Percentiles rank a stretch among this genome's conserved stretches.
Conservation (phyloP, 2,113 vertebrate species). For the Hystrix brachyura region DNA sequence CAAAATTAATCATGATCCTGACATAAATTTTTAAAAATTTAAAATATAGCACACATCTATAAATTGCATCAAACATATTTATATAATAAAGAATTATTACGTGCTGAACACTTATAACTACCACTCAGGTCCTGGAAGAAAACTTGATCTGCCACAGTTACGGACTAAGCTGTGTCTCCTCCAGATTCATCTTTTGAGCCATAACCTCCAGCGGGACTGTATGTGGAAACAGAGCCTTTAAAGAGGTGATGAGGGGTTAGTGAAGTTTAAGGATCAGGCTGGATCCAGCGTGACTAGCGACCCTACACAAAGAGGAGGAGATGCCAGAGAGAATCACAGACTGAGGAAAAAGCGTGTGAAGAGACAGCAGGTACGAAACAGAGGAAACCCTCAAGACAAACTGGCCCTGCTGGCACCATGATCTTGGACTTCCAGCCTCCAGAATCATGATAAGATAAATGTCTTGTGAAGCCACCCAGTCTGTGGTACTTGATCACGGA, state of each 20-base stretch:
- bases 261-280: background rate
- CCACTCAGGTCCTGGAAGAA: background rate
- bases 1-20: conserved; percentile 21
- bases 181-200: background rate
- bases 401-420: background rate
- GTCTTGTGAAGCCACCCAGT: background rate
- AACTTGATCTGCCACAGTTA: background rate
- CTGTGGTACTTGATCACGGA: background rate
- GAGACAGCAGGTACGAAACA: background rate
- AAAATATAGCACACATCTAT: conserved; percentile 3
- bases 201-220: background rate
- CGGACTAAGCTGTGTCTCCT: background rate
- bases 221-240: background rate
- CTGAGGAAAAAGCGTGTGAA: background rate
- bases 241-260: background rate
- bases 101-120: background rate
- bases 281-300: background rate
- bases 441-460: background rate
- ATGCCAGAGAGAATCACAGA: background rate
- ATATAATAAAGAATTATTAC: background rate
- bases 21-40: background rate
- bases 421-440: background rate
- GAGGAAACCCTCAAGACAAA: background rate
- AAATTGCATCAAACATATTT: background rate
- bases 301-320: background rate